A percentile compares a stretch with the other conserved stretches of the same genome.
Conservation (phyloP, 2,888 invertebrate genomes). For the Andrena fulva region DNA sequence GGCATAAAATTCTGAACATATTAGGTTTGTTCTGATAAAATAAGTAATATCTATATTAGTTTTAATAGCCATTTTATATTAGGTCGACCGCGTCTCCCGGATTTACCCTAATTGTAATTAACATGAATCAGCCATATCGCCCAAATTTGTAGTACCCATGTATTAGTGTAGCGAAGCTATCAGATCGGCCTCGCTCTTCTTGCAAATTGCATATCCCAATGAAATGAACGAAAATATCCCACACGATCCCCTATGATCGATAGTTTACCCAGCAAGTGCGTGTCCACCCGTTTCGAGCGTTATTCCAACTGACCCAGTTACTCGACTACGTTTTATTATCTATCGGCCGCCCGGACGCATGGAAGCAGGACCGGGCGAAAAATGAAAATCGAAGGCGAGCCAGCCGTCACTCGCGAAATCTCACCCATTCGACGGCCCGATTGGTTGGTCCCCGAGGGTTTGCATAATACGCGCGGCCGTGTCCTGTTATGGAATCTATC, state of each 20-base stretch:
- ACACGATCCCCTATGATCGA: not conserved
- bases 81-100: no score
- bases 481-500: conserved; percentile 80
- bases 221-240: not conserved
- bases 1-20: no score
- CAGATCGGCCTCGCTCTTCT: not conserved
- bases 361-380: conserved; percentile 2
- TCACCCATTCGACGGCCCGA: conserved; percentile 63
- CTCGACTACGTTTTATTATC: not conserved
- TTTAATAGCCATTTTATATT: no score
- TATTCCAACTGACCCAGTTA: not conserved
- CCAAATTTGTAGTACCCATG: no score
- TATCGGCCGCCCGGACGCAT: not conserved
- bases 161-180: no score
- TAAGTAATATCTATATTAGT: no score
- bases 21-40: no score
- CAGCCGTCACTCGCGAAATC: conserved; percentile 46
- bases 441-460: conserved; percentile 74
- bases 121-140: no score
- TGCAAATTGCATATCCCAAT: not conserved
- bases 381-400: conserved; percentile 34
- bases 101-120: no score
- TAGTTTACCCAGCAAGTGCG: not conserved
- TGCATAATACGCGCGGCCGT: conserved; percentile 74
- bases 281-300: not conserved